Base-by-base conservation (phyloP, 2,113 vertebrate species). In the Melierax canorus region DNA sequence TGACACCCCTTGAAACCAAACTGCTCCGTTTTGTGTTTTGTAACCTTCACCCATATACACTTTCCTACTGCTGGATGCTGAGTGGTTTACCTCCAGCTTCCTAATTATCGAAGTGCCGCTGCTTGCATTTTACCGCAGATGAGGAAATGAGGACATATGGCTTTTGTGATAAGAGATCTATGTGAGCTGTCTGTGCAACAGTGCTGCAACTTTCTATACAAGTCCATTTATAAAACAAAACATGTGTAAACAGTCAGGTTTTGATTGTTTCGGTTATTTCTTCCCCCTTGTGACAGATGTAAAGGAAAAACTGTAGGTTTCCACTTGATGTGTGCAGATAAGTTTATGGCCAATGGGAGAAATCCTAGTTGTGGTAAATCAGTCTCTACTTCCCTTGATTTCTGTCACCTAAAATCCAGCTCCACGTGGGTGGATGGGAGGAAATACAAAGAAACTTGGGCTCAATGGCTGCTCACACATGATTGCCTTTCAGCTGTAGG, bases 61-160 rank as follows among this genome's bases (percentile, higher is more conserved):
- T 74, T 91, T 80, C 89, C 87, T 91, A 15, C 74, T 74, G 89
- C 84, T 91, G 86, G 89, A 76, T 73, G 86, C 89, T 9, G 89
- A 90, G 89, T 6, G 58, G 50, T 95, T 94, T 91, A 94, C 95
- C 92, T 94, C 91, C 92, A 96, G 87, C 91, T 97, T 97, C 94
- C 97, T 94, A 94, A 95, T 96, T 69, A 97, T 62, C 12, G 4
- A 69, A 86, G 84, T 6, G 5, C 74, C 11, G 0, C 53, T 7
- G 89, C 91, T 82, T 64, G 88, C 82, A 58, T 88, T 89, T 85
- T 24, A 60, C 84, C 3, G 0, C 94, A 55, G 94, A 79, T 69
- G 96, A 97, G 96, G 96, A 97, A 97, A 96, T 90, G 95, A 88
- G 94, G 96, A 97, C 97, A 97, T 97, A 96, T 97, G 97, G 97